Percentiles rank a stretch among this genome's conserved stretches.
These are phyloP conservation scores for Henicopernis longicauda DNA, from an alignment of 2,113 vertebrate species.

Conservation along the genomic window DNA sequence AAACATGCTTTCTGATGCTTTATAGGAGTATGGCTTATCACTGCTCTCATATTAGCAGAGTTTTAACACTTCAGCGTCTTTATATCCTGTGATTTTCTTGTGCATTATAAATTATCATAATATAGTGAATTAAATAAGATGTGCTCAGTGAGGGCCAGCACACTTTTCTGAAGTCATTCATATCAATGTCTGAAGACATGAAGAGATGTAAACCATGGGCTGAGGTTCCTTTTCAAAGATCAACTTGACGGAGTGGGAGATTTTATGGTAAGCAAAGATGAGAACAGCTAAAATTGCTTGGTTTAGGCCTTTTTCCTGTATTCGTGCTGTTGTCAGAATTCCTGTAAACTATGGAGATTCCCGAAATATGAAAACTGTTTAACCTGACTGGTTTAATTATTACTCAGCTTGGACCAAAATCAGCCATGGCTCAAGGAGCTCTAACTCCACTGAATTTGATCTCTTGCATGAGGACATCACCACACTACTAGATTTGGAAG, in stretches of 20 bases:
- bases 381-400: conserved; percentile 33
- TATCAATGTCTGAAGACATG: background rate
- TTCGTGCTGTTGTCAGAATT: background rate
- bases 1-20: background rate
- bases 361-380: conserved; percentile 7
- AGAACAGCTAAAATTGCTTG: background rate
- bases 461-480: background rate
- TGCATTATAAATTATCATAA: background rate
- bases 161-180: background rate
- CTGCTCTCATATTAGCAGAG: background rate
- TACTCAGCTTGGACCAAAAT: conserved; percentile 8
- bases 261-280: background rate
- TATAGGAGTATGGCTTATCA: background rate
- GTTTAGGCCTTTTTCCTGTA: background rate
- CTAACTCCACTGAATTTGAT: background rate
- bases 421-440: background rate
- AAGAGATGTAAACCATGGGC: background rate
- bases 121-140: background rate
- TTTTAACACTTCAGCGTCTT: background rate
- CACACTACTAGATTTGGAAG: background rate
- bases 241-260: background rate
- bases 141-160: background rate
- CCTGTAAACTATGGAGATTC: background rate
- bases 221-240: background rate
- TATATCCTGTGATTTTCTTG: background rate